These are phyloP conservation scores for Puntigrus tetrazona DNA, from an alignment of 2,113 vertebrate genomes.

Conservation along the genomic window DNA sequence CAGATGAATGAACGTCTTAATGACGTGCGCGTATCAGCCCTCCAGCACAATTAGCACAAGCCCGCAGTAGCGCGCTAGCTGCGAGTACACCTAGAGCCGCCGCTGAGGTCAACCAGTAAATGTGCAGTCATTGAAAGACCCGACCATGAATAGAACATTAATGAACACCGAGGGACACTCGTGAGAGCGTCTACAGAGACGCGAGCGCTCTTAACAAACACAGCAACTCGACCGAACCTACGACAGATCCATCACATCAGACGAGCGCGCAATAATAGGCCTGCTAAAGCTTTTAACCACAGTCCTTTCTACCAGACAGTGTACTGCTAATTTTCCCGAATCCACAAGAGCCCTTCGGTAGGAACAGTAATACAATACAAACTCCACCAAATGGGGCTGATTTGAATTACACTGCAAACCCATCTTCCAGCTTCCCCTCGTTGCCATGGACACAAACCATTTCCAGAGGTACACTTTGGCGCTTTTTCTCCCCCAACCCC, in stretches of 20 bases:
- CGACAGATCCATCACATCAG: background rate
- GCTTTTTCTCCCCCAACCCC: background rate
- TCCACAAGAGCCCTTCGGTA: slow-evolving; percentile 36
- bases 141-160: slow-evolving; percentile 55
- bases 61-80: background rate
- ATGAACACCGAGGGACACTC: slow-evolving; percentile 48
- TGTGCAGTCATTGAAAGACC: slow-evolving; percentile 22
- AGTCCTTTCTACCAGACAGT: slow-evolving; percentile 20
- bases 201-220: slow-evolving; percentile 36
- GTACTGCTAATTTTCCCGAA: slow-evolving; percentile 13
- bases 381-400: slow-evolving; percentile 54
- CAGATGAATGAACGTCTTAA: background rate
- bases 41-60: slow-evolving; percentile 1
- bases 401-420: slow-evolving; percentile 64
- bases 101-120: background rate
- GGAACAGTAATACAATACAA: slow-evolving; percentile 41
- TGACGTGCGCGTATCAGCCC: background rate
- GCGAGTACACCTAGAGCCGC: background rate
- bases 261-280: slow-evolving; percentile 24
- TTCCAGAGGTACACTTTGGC: slow-evolving; percentile 61
- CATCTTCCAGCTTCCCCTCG: slow-evolving; percentile 64
- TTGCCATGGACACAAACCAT: slow-evolving; percentile 67
- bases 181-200: slow-evolving; percentile 27
- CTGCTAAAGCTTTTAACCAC: slow-evolving; percentile 39
- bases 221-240: slow-evolving; percentile 45